Evolutionary conservation across 92 coral and sea anemone species (phyloP).

Genomic region (Pocillopora meandrina): DNA sequence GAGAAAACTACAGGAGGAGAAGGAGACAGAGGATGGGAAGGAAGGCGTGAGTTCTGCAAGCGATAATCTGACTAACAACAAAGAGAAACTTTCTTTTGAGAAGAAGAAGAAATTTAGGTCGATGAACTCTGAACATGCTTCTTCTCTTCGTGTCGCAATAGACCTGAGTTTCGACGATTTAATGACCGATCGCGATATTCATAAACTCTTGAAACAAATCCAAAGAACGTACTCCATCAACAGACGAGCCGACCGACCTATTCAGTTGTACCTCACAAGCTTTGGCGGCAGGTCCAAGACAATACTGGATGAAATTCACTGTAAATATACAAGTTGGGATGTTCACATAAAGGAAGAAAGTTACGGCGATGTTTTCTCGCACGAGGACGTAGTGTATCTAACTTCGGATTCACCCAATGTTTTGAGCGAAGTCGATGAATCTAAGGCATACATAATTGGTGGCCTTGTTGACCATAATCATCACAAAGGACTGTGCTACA

Average conservation of each 20-base stretch:
- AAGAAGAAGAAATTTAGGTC: slow-evolving; percentile 54
- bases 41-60: slow-evolving; percentile 1
- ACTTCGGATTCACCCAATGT: slow-evolving; percentile 93
- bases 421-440: slow-evolving; percentile 73
- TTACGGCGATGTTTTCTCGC: slow-evolving; percentile 69
- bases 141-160: slow-evolving; percentile 75
- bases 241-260: slow-evolving; percentile 82
- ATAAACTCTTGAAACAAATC: slow-evolving; percentile 87
- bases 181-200: slow-evolving; percentile 85
- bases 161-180: slow-evolving; percentile 90
- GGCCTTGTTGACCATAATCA: slow-evolving; percentile 98
- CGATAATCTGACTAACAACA: neutral
- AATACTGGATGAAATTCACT: slow-evolving; percentile 58
- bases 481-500: slow-evolving; percentile 88
- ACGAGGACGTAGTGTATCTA: slow-evolving; percentile 81
- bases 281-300: slow-evolving; percentile 77
- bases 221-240: slow-evolving; percentile 87
- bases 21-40: slow-evolving; percentile 25
- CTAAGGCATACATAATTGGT: slow-evolving; percentile 90
- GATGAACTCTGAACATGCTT: slow-evolving; percentile 85
- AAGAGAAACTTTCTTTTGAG: neutral
- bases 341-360: slow-evolving; percentile 74
- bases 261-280: slow-evolving; percentile 89
- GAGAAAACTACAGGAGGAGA: slow-evolving; percentile 56
- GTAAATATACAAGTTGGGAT: slow-evolving; percentile 86